Conservation (phyloP, 2,113 vertebrate species). For the Podilymbus podiceps region DNA sequence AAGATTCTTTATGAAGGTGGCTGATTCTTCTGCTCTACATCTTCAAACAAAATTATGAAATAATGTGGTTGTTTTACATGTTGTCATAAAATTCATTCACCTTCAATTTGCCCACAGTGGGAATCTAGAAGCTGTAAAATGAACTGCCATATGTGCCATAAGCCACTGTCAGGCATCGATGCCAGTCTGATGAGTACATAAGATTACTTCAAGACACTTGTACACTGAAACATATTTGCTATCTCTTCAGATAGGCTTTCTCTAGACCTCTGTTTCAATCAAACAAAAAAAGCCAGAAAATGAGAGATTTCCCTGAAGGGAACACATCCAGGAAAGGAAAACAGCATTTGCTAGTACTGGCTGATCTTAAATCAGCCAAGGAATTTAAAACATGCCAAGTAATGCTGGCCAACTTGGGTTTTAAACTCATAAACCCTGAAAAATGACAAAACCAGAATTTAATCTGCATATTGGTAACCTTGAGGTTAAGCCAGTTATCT, state of each 20-base stretch:
- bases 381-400: constrained; percentile 9
- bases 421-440: neutral
- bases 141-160: neutral
- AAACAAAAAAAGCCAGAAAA: neutral
- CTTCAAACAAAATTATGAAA: neutral
- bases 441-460: neutral
- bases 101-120: neutral
- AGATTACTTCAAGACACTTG: neutral
- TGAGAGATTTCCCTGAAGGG: neutral
- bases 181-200: neutral
- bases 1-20: neutral
- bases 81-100: neutral
- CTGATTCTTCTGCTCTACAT: neutral
- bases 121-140: neutral
- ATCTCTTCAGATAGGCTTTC: neutral
- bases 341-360: neutral
- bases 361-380: constrained; percentile 13
- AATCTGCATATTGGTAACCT: neutral
- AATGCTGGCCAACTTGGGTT: neutral
- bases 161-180: neutral
- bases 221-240: neutral
- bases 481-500: neutral
- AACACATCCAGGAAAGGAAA: neutral
- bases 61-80: neutral
- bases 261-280: neutral